A percentile compares a stretch with the other conserved stretches of the same genome.
Evolutionary conservation across 2,113 vertebrate species (phyloP).

Genomic region (Xenopus borealis): DNA sequence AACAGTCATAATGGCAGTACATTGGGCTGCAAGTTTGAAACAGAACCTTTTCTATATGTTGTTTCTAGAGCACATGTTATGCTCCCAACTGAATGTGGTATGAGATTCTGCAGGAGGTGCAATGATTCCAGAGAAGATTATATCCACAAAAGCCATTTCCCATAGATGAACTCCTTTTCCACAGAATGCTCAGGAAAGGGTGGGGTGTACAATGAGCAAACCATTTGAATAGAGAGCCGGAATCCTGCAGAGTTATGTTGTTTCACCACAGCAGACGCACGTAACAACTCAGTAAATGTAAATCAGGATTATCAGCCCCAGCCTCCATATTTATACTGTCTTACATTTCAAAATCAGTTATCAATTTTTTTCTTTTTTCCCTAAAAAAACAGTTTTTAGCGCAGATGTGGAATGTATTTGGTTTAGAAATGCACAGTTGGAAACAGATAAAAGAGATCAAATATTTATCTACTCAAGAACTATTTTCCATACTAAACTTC

Average conservation of each 20-base stretch:
- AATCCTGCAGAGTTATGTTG: background rate
- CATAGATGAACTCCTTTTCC: background rate
- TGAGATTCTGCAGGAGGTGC: background rate
- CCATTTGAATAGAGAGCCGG: background rate
- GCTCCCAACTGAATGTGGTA: background rate
- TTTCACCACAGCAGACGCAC: background rate
- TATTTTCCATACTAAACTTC: constrained; percentile 17
- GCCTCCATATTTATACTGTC: constrained; percentile 18
- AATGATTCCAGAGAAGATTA: constrained; percentile 17
- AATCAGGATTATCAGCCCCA: constrained; percentile 6
- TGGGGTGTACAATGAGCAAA: constrained; percentile 22
- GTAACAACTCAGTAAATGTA: constrained; percentile 10
- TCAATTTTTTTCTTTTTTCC: constrained; percentile 8
- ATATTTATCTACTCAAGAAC: constrained; percentile 5
- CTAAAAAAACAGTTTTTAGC: background rate
- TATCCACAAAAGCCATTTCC: constrained; percentile 24
- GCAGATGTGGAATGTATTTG: constrained; percentile 20
- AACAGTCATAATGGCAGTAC: no score
- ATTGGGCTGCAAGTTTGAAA: no score
- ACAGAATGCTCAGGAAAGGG: constrained; percentile 34
- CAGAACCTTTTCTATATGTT: no score
- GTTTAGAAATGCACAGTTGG: constrained; percentile 7
- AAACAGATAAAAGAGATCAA: constrained; percentile 29
- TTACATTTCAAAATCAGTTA: constrained; percentile 5
- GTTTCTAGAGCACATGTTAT: no score